Evolutionary conservation across 2,888 invertebrate genomes (phyloP), one percentile per base, ranked within the genome.

Genomic region (Caenorhabditis uteleia): DNA sequence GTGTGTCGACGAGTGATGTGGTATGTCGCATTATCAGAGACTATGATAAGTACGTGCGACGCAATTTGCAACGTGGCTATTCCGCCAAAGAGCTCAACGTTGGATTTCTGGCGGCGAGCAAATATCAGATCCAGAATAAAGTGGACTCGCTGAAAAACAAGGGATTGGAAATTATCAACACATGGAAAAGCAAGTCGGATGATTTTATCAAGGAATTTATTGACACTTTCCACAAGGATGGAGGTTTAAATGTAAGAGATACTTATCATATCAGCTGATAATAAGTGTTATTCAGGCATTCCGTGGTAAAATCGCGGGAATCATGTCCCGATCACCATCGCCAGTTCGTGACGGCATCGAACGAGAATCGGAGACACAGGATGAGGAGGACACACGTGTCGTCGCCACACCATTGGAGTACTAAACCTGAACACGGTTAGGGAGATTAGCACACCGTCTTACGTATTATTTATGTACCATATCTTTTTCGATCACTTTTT

Each of bases 11-110:
- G n/a, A 95, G 95, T 14, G 97, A 98, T 83, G 91, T 98, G 70
- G 95, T 98, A 79, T 79, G 72, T 50, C 88, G 97, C 78, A 97
- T 98, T 84, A 95, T 98, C 25, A 89, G 91, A 82, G 95, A 98
- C 86, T 98, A 98, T 85, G 97, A 98, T 85, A 89, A 94, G 70
- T 98, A 97, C 85, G 93, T 97, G 51, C 88, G 97, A 72, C 88
- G 98, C 74, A 98, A 98, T 86, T 88, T 98, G 69, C 92, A 93
- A 29, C 88, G 97, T 48, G 98, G 98, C 0, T 97, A 97, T 86
- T 92, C 93, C 45, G 93, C 95, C 65, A 95, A 95, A 86, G 95
- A 98, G 83, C 88, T 98, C 51, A 97, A 97, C 85, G 94, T 98
- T 39, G 92, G 94, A 68, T 97, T 92, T 86, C 89, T 97, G 76